Evolutionary conservation across 2,797 vertebrate genomes (phyloP).

Genomic region (Pangasius krempfi): DNA sequence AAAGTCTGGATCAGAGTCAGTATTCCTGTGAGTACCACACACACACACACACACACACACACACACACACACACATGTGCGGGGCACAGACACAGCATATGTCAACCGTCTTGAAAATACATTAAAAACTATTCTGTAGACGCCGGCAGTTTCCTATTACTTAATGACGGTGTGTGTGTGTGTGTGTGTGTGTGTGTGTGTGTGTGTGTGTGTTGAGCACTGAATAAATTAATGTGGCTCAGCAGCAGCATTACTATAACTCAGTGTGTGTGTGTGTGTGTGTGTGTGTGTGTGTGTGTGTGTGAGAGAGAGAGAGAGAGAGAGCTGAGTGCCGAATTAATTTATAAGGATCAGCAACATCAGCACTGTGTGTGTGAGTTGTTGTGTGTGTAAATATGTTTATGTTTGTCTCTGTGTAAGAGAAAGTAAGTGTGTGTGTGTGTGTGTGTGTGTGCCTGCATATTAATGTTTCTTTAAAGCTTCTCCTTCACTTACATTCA

Average conservation of each 20-base stretch:
- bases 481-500: background rate
- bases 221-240: background rate
- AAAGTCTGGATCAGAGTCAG: conserved; percentile 9
- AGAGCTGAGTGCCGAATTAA: background rate
- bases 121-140: conserved; percentile 23
- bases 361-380: background rate
- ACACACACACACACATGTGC: background rate
- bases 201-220: background rate
- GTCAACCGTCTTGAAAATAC: conserved; percentile 22
- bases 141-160: conserved; percentile 31
- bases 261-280: background rate
- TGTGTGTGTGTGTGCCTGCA: background rate
- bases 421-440: background rate
- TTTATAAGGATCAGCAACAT: background rate
- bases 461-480: background rate
- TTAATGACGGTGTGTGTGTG: conserved; percentile 1
- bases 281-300: no score
- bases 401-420: background rate
- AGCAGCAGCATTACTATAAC: background rate
- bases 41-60: conserved; percentile 8
- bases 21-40: conserved; percentile 1
- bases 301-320: background rate
- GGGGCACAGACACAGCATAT: conserved; percentile 2
- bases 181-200: conserved; percentile 14
- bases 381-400: background rate